These are phyloP conservation scores for Theonella swinhoei DNA, from an alignment of 37 sponge, comb jelly and placozoan genomes.

Conservation along the genomic window DNA sequence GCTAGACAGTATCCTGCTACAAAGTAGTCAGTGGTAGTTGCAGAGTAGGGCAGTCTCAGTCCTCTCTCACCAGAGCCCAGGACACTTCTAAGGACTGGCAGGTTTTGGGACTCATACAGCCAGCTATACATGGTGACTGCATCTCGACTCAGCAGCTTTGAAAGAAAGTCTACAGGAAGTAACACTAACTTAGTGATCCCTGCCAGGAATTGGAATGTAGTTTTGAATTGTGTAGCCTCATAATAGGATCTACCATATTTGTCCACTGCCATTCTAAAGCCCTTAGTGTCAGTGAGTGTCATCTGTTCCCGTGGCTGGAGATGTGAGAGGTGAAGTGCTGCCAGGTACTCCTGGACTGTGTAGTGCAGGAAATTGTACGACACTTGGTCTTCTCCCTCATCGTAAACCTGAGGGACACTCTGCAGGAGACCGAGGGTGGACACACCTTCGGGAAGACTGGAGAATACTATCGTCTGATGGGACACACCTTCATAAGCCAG, in stretches of 20 bases:
- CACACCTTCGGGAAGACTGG: not conserved
- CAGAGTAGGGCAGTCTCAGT: not conserved
- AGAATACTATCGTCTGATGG: not conserved
- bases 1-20: not conserved
- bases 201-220: not conserved
- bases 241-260: not conserved
- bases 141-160: not conserved
- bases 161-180: not conserved
- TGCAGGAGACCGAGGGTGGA: not conserved
- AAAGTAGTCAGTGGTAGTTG: slow-evolving; percentile 8
- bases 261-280: not conserved
- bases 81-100: not conserved
- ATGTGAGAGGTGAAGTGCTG: slow-evolving; percentile 8
- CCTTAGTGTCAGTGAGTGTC: not conserved
- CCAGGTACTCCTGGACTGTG: not conserved
- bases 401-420: slow-evolving; percentile 8
- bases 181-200: not conserved
- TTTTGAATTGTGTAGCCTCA: not conserved
- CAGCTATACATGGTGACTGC: not conserved
- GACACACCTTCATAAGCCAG: slow-evolving; percentile 6
- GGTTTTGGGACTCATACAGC: not conserved
- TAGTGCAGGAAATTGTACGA: slow-evolving; percentile 8
- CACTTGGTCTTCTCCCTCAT: not conserved
- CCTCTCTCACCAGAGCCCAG: slow-evolving; percentile 3
- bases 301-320: not conserved